Percentiles rank a stretch among this genome's conserved stretches.
Conservation (phyloP, 2,888 invertebrate species). For the Polydesmus complanatus region DNA sequence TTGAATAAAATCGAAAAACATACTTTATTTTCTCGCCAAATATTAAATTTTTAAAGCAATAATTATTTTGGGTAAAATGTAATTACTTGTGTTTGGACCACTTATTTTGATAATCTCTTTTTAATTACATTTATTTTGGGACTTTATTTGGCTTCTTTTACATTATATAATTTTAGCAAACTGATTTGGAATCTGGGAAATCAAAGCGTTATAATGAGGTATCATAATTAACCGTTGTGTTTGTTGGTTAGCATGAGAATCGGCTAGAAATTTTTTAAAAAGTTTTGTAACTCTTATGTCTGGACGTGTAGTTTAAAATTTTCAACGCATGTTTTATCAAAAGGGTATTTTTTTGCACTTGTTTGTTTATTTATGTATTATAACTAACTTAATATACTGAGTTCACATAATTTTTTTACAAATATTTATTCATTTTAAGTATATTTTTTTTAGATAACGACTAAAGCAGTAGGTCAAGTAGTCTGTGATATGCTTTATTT, state of each 20-base stretch:
- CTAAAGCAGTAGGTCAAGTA: slow-evolving; percentile 65
- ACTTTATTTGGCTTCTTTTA: slow-evolving; percentile 7
- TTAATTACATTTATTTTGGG: not conserved
- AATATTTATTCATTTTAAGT: slow-evolving; percentile 1
- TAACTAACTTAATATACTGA: too few species aligned
- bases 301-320: too few species aligned
- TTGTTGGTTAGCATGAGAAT: too few species aligned
- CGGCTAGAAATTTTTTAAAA: too few species aligned
- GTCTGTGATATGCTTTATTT: slow-evolving; percentile 66
- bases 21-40: not conserved
- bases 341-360: too few species aligned
- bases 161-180: slow-evolving; percentile 13
- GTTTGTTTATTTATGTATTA: too few species aligned
- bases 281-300: too few species aligned
- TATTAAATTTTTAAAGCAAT: slow-evolving; percentile 1
- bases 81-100: not conserved
- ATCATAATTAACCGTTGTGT: too few species aligned
- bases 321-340: too few species aligned
- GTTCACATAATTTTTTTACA: too few species aligned
- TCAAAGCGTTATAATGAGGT: slow-evolving; percentile 14
- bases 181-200: slow-evolving; percentile 13
- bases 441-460: slow-evolving; percentile 50
- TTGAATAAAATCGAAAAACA: too few species aligned
- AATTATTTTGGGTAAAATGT: not conserved
- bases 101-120: not conserved